Percentiles rank a stretch among this genome's conserved stretches.
Evolutionary conservation across 2,797 vertebrate species (phyloP).

Genomic region (Taenioides sp.): DNA sequence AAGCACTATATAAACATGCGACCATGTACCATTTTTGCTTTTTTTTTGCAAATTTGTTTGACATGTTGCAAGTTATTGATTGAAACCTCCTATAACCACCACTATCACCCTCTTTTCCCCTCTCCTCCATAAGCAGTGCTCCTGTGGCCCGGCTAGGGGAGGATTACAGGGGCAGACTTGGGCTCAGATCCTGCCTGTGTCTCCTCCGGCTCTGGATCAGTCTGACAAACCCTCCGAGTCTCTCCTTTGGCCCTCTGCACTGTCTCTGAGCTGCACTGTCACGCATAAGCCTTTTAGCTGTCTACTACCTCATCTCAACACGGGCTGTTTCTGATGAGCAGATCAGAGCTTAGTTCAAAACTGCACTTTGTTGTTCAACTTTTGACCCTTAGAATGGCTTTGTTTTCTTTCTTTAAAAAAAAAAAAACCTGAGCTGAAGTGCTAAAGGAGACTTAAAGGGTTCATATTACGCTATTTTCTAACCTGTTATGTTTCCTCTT

Average conservation of each 20-base stretch:
- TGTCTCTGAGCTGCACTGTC: constrained; percentile 27
- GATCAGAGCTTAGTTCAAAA: not conserved
- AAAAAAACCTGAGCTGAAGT: not conserved
- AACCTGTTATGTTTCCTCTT: too few relatives aligned
- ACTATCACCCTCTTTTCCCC: not conserved
- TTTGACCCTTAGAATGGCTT: not conserved
- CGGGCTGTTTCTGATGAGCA: not conserved
- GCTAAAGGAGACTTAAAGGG: not conserved
- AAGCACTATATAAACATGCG: too few relatives aligned
- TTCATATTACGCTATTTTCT: too few relatives aligned
- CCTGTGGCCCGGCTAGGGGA: constrained; percentile 13
- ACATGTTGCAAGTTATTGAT: not conserved
- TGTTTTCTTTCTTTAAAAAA: not conserved
- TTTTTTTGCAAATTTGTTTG: too few relatives aligned
- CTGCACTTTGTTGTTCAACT: not conserved
- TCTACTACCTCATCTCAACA: constrained; percentile 39
- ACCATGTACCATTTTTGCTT: too few relatives aligned
- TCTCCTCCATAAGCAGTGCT: not conserved
- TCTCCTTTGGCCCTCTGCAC: constrained; percentile 29
- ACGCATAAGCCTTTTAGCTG: constrained; percentile 37
- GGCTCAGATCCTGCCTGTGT: constrained; percentile 70
- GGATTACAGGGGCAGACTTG: constrained; percentile 62
- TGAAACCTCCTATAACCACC: not conserved
- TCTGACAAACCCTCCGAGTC: constrained; percentile 60
- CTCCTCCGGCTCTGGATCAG: constrained; percentile 43